Evolutionary conservation across 2,888 invertebrate species (phyloP).

Genomic region (Platycheirus albimanus): DNA sequence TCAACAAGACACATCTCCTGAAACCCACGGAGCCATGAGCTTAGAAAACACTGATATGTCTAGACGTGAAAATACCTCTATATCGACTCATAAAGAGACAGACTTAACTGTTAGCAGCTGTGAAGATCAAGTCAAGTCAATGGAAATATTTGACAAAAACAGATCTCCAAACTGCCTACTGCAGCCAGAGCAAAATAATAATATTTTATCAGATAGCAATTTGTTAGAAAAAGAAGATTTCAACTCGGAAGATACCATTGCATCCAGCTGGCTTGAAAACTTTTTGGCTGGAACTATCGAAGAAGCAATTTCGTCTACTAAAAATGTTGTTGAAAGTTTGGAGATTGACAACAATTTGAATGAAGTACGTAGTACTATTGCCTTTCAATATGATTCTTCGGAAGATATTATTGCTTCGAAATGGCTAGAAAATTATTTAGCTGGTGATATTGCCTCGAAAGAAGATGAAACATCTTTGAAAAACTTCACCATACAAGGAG

Average conservation of each 20-base stretch:
- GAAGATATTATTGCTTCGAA: slow-evolving; percentile 2
- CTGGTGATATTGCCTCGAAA: background rate
- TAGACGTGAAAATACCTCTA: background rate
- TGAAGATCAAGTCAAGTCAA: background rate
- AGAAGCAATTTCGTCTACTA: background rate
- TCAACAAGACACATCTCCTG: too few relatives aligned
- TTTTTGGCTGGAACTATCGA: background rate
- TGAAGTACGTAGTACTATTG: background rate
- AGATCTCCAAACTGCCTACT: too few relatives aligned
- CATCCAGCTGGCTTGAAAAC: background rate
- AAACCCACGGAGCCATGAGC: too few relatives aligned
- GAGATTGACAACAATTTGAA: background rate
- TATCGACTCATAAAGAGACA: background rate
- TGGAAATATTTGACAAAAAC: background rate
- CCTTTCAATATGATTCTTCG: background rate
- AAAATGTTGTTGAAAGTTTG: too few relatives aligned
- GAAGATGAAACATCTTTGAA: background rate
- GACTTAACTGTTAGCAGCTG: background rate
- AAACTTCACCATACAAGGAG: too few relatives aligned
- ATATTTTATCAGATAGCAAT: background rate
- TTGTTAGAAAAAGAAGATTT: background rate
- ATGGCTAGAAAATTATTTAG: background rate
- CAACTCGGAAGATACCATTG: background rate
- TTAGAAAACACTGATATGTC: too few relatives aligned
- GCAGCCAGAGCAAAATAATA: too few relatives aligned